A percentile compares a stretch with the other conserved stretches of the same genome.
These are phyloP conservation scores for Falco columbarius DNA, from an alignment of 2,797 vertebrate species.

Conservation along the genomic window DNA sequence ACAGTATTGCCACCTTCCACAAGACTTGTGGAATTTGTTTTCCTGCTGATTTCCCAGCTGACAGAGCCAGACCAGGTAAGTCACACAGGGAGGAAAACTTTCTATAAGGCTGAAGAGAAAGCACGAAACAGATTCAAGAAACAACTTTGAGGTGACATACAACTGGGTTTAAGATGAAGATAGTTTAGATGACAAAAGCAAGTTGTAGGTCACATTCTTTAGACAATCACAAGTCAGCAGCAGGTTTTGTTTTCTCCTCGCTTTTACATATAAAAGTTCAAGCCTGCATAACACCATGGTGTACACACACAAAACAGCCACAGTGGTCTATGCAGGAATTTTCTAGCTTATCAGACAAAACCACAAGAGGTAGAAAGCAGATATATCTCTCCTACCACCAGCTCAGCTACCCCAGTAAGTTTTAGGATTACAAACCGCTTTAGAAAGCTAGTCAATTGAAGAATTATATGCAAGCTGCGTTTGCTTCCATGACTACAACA, in stretches of 20 bases:
- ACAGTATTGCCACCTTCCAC: neutral
- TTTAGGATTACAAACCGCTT: neutral
- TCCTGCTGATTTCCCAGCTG: neutral
- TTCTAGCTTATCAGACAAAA: neutral
- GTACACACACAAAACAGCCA: neutral
- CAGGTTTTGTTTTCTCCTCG: neutral
- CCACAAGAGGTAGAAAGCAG: neutral
- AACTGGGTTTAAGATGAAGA: neutral
- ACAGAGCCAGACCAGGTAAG: neutral
- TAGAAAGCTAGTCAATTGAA: neutral
- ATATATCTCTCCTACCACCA: neutral
- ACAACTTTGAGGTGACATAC: neutral
- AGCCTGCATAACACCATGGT: neutral
- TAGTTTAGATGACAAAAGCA: neutral
- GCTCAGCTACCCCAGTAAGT: neutral
- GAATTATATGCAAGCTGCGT: neutral
- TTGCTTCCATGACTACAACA: neutral
- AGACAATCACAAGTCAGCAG: neutral
- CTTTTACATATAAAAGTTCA: neutral
- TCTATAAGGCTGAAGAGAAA: neutral
- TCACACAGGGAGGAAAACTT: neutral
- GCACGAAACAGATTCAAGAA: neutral
- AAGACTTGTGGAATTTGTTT: neutral
- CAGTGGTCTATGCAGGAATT: neutral
- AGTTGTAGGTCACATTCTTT: neutral